phyloP scores from a whole-genome alignment of 1,140 invertebrate genomes.

The Gonatopus flavifemur region DNA sequence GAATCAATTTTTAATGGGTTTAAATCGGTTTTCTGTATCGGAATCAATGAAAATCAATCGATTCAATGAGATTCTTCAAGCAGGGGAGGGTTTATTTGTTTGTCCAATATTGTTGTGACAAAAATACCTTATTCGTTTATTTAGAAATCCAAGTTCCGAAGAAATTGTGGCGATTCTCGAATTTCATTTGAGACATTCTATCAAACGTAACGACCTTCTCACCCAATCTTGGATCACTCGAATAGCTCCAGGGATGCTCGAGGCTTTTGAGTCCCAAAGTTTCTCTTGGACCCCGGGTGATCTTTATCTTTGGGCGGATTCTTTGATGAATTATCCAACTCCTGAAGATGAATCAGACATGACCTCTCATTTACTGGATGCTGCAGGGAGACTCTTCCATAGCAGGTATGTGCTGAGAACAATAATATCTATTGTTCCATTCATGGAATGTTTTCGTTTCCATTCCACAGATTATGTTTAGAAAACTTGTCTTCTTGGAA shows the following conservation, averaged over 20 bases:
- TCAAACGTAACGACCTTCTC: slow-evolving; percentile 28
- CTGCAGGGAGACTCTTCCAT: slow-evolving; percentile 40
- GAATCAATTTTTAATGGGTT: too few relatives aligned
- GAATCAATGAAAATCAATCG: too few relatives aligned
- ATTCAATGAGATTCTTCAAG: too few relatives aligned
- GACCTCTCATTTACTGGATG: slow-evolving; percentile 37
- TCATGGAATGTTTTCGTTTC: not conserved
- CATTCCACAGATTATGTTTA: slow-evolving; percentile 30
- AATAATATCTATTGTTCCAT: not conserved
- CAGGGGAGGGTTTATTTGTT: too few relatives aligned
- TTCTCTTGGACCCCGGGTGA: slow-evolving; percentile 38
- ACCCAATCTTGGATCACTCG: slow-evolving; percentile 39
- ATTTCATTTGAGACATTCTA: slow-evolving; percentile 37
- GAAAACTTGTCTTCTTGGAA: slow-evolving; percentile 40
- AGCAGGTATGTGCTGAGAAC: slow-evolving; percentile 33
- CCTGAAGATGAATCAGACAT: slow-evolving; percentile 34
- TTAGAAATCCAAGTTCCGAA: slow-evolving; percentile 30
- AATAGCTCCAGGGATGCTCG: slow-evolving; percentile 36
- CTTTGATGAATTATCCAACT: slow-evolving; percentile 41
- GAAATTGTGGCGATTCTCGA: slow-evolving; percentile 40
- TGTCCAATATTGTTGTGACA: not conserved
- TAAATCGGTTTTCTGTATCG: too few relatives aligned
- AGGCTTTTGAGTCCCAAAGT: slow-evolving; percentile 32
- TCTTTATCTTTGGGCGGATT: slow-evolving; percentile 42
- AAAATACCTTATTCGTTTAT: not conserved